These are phyloP conservation scores for Chymomyza amoena DNA, from an alignment of 2,888 invertebrate species.

Conservation along the genomic window DNA sequence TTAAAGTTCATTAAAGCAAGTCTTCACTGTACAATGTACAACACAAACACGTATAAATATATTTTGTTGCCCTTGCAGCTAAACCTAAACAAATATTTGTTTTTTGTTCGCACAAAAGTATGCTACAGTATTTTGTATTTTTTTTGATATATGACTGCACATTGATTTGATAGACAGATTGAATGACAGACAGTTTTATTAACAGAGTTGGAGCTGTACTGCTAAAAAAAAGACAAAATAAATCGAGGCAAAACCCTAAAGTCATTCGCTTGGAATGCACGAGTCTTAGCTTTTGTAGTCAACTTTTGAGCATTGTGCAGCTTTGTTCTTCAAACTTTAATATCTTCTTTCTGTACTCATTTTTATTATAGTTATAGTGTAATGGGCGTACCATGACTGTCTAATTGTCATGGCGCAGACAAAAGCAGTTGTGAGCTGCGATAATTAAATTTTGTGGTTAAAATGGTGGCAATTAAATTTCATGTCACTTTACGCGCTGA, in stretches of 20 bases:
- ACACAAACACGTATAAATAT: no score
- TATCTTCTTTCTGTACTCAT: background rate
- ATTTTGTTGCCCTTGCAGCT: background rate
- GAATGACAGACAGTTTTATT: conserved; percentile 59
- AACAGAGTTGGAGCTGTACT: background rate
- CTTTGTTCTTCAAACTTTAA: conserved; percentile 25
- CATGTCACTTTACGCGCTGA: conserved; percentile 31
- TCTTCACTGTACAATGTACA: no score
- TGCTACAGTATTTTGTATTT: conserved; percentile 44
- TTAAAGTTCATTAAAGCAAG: no score
- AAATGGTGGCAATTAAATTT: conserved; percentile 58
- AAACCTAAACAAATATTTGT: no score
- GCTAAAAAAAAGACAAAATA: background rate
- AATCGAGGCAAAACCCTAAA: background rate
- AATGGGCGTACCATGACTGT: background rate
- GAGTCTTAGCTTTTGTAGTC: background rate
- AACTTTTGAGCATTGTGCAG: conserved; percentile 42
- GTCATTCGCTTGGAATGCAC: background rate
- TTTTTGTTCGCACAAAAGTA: conserved; percentile 31
- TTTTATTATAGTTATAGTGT: background rate
- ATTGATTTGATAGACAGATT: conserved; percentile 73
- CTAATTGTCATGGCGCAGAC: conserved; percentile 11
- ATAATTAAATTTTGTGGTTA: conserved; percentile 38
- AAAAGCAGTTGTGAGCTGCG: background rate
- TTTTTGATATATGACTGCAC: conserved; percentile 10